Percentiles rank a stretch among this genome's conserved stretches.
Conservation (phyloP, 2,113 vertebrate species). For the Narcine bancroftii region DNA sequence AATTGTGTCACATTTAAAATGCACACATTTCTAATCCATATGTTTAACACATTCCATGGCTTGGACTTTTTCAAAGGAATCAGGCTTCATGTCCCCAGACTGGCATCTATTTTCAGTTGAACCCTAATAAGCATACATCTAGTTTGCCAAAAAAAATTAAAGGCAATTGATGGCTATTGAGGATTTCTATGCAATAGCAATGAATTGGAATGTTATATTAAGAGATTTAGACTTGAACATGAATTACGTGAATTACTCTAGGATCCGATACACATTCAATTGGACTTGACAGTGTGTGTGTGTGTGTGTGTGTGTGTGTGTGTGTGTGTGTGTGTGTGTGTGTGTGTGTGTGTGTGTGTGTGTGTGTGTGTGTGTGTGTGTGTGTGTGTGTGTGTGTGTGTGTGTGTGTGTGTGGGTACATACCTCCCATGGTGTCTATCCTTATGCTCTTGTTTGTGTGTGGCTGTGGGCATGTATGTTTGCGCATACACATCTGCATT, state of each 20-base stretch:
- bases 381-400: neutral
- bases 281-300: neutral
- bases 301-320: neutral
- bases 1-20: conserved; percentile 15
- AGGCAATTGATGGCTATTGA: neutral
- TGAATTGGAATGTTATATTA: conserved; percentile 1
- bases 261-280: neutral
- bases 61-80: conserved; percentile 21
- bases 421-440: neutral
- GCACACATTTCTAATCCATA: conserved; percentile 26
- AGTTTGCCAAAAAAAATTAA: conserved; percentile 25
- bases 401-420: neutral
- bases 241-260: too few relatives aligned
- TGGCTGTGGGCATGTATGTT: too few relatives aligned
- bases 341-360: neutral
- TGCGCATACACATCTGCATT: neutral
- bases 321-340: neutral
- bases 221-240: neutral
- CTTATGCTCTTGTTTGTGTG: neutral
- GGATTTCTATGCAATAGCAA: neutral
- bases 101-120: conserved; percentile 24
- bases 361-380: neutral
- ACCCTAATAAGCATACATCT: conserved; percentile 16
- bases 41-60: conserved; percentile 27
- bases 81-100: neutral